Evolutionary conservation across 2,797 vertebrate genomes (phyloP).

Genomic region (Acanthopagrus latus): DNA sequence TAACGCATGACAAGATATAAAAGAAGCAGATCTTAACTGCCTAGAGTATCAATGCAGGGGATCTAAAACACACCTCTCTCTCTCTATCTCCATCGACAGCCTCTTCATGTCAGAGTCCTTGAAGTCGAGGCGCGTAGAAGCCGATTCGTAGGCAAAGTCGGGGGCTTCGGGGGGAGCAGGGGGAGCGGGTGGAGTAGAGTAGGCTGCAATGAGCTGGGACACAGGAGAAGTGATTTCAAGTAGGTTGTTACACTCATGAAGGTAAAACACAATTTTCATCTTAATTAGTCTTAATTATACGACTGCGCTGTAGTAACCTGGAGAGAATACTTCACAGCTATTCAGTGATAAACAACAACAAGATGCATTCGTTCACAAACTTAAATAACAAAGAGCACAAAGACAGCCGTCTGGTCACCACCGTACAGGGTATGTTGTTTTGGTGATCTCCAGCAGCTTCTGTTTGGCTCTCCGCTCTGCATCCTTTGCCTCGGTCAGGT

Average conservation of each 20-base stretch:
- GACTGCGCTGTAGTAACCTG: background rate
- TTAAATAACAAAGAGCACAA: conserved; percentile 9
- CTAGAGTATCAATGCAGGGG: background rate
- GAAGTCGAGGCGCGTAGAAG: conserved; percentile 87
- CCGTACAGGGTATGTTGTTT: conserved; percentile 86
- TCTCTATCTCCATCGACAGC: conserved; percentile 94
- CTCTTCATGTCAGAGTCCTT: conserved; percentile 95
- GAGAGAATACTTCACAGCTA: background rate
- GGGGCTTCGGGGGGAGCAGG: conserved; percentile 80
- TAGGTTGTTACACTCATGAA: background rate
- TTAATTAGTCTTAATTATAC: background rate
- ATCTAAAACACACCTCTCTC: conserved; percentile 86
- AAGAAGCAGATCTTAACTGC: background rate
- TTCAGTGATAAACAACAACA: conserved; percentile 8
- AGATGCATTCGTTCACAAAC: background rate
- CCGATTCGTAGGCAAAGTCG: conserved; percentile 83
- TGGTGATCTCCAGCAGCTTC: conserved; percentile 91
- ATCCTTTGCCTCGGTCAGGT: conserved; percentile 93
- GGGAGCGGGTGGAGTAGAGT: conserved; percentile 80
- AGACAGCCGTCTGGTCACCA: background rate
- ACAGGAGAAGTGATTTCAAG: conserved; percentile 12
- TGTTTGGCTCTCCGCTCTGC: conserved; percentile 92
- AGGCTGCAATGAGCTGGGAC: conserved; percentile 85
- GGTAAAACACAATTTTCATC: background rate
- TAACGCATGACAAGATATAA: background rate